Evolutionary conservation across 2,797 vertebrate species (phyloP).

Genomic region (Danio kyathit): DNA sequence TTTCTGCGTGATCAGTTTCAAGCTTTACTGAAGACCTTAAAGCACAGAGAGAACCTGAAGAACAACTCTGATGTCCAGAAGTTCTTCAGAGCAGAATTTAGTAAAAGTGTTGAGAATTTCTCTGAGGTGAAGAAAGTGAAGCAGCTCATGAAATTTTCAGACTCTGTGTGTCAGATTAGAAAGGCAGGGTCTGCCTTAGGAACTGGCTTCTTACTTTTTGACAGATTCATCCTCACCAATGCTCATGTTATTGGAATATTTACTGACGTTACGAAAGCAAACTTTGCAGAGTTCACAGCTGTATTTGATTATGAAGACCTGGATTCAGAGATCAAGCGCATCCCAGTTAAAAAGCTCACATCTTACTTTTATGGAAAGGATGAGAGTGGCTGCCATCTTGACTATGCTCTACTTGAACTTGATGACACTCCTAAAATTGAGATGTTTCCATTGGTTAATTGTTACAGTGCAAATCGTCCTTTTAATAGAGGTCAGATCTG

Average conservation of each 20-base stretch:
- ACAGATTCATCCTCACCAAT: conserved; percentile 60
- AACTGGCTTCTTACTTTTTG: conserved; percentile 52
- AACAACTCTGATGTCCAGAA: conserved; percentile 23
- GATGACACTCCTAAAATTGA: not conserved
- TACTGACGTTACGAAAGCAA: not conserved
- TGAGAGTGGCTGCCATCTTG: not conserved
- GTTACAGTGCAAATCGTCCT: rapidly evolving
- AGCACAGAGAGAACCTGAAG: conserved; percentile 19
- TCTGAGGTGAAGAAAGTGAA: conserved; percentile 53
- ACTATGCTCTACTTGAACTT: conserved; percentile 53
- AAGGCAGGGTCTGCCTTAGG: not conserved
- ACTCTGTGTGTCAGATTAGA: conserved; percentile 56
- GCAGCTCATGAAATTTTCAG: conserved; percentile 51
- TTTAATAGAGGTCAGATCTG: conserved; percentile 20
- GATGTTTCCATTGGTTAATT: conserved; percentile 42
- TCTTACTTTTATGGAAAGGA: not conserved
- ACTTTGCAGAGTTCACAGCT: not conserved
- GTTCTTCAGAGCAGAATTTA: conserved; percentile 59
- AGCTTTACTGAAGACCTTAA: not conserved
- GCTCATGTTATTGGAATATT: conserved; percentile 53
- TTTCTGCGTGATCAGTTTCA: conserved; percentile 35
- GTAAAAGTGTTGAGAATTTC: conserved; percentile 62
- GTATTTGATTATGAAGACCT: conserved; percentile 22
- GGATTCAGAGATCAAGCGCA: rapidly evolving
- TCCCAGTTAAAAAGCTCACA: conserved; percentile 39